A percentile compares a stretch with the other conserved stretches of the same genome.
Evolutionary conservation across 1,140 invertebrate genomes (phyloP).

Genomic region (Anthonomus grandis): DNA sequence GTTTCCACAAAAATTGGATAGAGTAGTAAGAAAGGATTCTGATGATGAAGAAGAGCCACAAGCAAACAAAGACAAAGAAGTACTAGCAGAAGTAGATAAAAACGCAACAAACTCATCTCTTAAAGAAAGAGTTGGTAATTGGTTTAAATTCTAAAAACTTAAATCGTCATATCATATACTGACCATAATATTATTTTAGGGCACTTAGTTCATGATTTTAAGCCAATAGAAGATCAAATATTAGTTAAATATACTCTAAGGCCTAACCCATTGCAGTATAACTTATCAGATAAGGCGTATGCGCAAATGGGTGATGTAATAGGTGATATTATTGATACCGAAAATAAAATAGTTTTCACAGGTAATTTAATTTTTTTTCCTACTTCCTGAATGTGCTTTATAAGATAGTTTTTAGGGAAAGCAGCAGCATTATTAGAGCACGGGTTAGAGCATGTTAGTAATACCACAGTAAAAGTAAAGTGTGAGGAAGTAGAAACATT

Average conservation of each 20-base stretch:
- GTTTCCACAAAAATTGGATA: constrained; percentile 7
- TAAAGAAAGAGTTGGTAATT: no score
- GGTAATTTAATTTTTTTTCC: constrained; percentile 27
- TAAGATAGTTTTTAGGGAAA: constrained; percentile 7
- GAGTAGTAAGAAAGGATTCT: neutral
- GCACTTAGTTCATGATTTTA: constrained; percentile 47
- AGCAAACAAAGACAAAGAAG: neutral
- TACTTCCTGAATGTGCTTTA: neutral
- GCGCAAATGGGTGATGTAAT: constrained; percentile 48
- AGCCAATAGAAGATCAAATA: constrained; percentile 41
- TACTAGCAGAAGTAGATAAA: no score
- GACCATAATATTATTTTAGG: no score
- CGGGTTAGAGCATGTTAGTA: constrained; percentile 2
- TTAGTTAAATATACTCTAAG: constrained; percentile 46
- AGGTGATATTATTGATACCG: constrained; percentile 45
- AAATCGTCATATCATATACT: no score
- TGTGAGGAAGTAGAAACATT: neutral
- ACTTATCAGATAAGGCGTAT: constrained; percentile 50
- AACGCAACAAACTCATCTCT: no score
- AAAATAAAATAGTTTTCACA: constrained; percentile 39
- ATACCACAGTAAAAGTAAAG: constrained; percentile 5
- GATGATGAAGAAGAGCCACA: neutral
- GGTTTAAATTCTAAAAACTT: no score
- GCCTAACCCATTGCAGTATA: constrained; percentile 40
- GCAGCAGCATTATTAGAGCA: constrained; percentile 9